These are phyloP conservation scores for Caenorhabditis tropicalis DNA, from an alignment of 1,140 invertebrate genomes.

Conservation along the genomic window DNA sequence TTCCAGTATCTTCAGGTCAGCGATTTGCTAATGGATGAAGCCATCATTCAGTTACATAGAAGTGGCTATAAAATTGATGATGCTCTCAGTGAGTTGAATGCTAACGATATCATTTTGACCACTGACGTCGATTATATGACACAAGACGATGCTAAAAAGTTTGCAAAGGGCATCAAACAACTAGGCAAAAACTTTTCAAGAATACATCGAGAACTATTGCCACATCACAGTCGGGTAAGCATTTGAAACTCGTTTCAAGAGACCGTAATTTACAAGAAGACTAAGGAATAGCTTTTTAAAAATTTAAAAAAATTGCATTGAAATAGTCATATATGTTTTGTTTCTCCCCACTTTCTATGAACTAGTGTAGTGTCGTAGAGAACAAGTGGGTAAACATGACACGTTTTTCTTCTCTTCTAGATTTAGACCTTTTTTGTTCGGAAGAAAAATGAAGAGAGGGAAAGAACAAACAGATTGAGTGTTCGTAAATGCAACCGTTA, in stretches of 20 bases:
- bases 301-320: conserved; percentile 11
- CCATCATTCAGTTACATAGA: conserved; percentile 62
- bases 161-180: conserved; percentile 94
- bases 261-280: no score
- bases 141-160: conserved; percentile 80
- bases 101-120: conserved; percentile 55
- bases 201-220: conserved; percentile 91
- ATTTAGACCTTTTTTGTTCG: neutral
- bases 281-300: neutral
- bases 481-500: conserved; percentile 20
- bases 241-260: neutral
- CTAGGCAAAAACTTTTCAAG: conserved; percentile 99
- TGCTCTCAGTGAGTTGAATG: conserved; percentile 61
- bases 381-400: conserved; percentile 35
- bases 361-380: neutral
- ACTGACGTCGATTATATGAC: conserved; percentile 63
- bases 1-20: conserved; percentile 51
- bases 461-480: conserved; percentile 32
- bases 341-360: no score
- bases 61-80: conserved; percentile 66
- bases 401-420: neutral
- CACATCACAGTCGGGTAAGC: conserved; percentile 90
- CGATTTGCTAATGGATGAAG: conserved; percentile 52
- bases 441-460: neutral
- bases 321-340: no score